These are phyloP conservation scores for Antheraea yamamai DNA, from an alignment of 2,888 invertebrate genomes.

Conservation along the genomic window DNA sequence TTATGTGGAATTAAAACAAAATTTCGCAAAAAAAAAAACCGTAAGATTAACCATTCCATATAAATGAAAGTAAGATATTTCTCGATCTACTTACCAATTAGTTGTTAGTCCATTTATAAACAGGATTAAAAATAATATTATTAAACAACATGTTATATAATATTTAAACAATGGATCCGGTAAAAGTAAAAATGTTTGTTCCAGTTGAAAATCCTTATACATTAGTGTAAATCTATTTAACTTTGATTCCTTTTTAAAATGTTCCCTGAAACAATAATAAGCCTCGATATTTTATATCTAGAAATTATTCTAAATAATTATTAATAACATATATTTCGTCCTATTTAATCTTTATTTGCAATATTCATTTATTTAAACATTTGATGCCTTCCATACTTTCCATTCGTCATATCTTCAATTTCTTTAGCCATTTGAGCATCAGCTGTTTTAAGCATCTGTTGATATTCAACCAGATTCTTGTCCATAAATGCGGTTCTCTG, in stretches of 20 bases:
- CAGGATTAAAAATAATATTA: slow-evolving; percentile 60
- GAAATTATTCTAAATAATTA: not conserved
- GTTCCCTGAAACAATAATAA: slow-evolving; percentile 81
- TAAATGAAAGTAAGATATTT: not conserved
- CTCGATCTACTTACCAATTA: slow-evolving; percentile 54
- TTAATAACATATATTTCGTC: not conserved
- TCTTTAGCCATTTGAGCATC: slow-evolving; percentile 90
- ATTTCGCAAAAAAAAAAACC: too few relatives aligned
- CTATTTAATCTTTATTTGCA: not conserved
- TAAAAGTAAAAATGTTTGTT: slow-evolving; percentile 87
- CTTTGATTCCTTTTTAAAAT: slow-evolving; percentile 83
- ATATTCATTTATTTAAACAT: not conserved
- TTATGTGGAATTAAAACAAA: not conserved
- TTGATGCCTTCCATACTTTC: slow-evolving; percentile 74
- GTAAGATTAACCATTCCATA: too few relatives aligned
- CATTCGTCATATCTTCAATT: slow-evolving; percentile 92
- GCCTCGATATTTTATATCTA: not conserved
- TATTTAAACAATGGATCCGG: slow-evolving; percentile 94
- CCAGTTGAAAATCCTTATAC: slow-evolving; percentile 80
- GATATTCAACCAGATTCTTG: slow-evolving; percentile 84
- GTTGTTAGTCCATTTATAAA: slow-evolving; percentile 68
- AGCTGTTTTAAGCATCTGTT: slow-evolving; percentile 85
- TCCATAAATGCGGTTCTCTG: slow-evolving; percentile 86
- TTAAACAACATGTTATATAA: slow-evolving; percentile 76
- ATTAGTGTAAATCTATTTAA: slow-evolving; percentile 77